Base-by-base conservation (phyloP, 2,113 vertebrate species). In the Entelurus aequoreus region DNA sequence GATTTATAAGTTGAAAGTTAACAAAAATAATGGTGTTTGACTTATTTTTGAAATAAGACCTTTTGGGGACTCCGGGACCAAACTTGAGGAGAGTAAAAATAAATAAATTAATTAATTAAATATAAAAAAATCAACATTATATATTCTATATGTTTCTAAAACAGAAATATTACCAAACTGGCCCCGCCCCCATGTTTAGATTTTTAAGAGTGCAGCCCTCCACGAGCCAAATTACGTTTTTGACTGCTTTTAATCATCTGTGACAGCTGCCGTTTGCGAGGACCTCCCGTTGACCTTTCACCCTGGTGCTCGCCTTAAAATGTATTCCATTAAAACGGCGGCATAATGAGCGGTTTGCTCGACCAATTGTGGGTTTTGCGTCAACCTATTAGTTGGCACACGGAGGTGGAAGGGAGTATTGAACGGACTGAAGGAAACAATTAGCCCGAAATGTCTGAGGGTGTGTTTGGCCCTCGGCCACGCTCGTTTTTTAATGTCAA, bases 301-400 rank as follows among this genome's bases (percentile, higher is more conserved):
- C 88, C 91, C 89, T 74, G 12, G 21, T 14, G 52, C 42, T 71
- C 60, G 77, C 91, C 91, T 90, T 89, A 89, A 92, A 92, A 93
- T 88, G 91, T 86, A 90, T 93, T 91, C 91, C 92, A 92, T 93
- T 92, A 93, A 94, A 94, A 93, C 88, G 90, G 90, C 88, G 90
- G 90, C 85, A 84, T 94, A 94, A 94, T 94, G 91, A 94, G 91
- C 91, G 90, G 88, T 94, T 93, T 93, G 93, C 91, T 91, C 90
- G 88, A 88, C 86, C 92, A 92, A 90, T 91, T 92, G 89, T 86
- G 90, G 90, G 84, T 94, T 95, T 94, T 93, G 93, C 92, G 92
- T 92, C 91, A 91, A 91, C 87, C 87, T 89, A 85, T 94, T 91
- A 91, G 88, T 81, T 79, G 88, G 79, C 56, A 76, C 74, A 83